Evolutionary conservation across 2,797 vertebrate species (phyloP).

Genomic region (Spheniscus humboldti): DNA sequence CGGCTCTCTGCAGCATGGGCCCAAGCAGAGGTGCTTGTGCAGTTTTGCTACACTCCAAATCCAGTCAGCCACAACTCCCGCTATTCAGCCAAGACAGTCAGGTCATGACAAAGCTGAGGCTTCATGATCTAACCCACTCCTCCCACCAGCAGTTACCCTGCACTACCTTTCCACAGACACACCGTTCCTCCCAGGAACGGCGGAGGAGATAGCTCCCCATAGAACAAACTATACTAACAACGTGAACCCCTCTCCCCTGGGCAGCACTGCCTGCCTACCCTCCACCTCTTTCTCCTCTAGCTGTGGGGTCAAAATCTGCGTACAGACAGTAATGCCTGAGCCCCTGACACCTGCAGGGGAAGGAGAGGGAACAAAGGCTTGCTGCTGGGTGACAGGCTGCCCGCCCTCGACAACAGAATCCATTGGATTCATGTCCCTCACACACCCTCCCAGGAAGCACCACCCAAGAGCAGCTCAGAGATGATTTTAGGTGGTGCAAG

Average conservation of each 20-base stretch:
- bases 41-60: neutral
- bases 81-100: neutral
- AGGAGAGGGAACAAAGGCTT: neutral
- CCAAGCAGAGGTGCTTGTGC: neutral
- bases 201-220: rapidly evolving
- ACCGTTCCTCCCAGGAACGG: neutral
- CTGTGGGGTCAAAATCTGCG: neutral
- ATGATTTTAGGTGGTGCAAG: neutral
- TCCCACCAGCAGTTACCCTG: neutral
- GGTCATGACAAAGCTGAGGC: neutral
- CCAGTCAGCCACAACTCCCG: neutral
- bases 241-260: rapidly evolving
- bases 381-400: neutral
- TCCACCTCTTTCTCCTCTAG: neutral
- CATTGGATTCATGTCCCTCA: neutral
- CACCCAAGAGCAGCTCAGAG: neutral
- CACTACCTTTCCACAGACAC: neutral
- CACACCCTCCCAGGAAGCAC: neutral
- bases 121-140: neutral
- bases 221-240: rapidly evolving
- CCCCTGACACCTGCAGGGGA: neutral
- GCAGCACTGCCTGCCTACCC: neutral
- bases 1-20: rapidly evolving
- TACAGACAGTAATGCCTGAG: rapidly evolving
- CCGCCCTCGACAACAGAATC: neutral